Base-by-base conservation (phyloP, 2,797 vertebrate genomes). In the Chelidonichthys spinosus region DNA sequence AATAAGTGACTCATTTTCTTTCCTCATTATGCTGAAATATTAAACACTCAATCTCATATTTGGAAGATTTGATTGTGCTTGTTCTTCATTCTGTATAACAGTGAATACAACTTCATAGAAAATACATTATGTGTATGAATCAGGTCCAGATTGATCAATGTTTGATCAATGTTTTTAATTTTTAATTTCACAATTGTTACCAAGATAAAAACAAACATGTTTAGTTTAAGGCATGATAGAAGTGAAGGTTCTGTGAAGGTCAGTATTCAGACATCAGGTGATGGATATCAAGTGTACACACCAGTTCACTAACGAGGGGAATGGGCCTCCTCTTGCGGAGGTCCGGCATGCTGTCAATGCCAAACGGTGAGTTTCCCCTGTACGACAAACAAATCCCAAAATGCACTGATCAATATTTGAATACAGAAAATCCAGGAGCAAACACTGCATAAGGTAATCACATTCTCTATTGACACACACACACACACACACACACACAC, bases 271-370 rank as follows among this genome's bases (percentile, higher is more conserved):
- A 71, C 72, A 59, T 65, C 25, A 61, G 14, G 7, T 50, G 42
- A 25, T 18, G 53, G 17, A 35, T 17, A 55, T 33, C 7, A 59
- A 61, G 11, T 55, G 42, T 7, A 93, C 98, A 96, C 87, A 99
- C 98, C 97, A 99, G 88, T 86, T 99, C 97, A 87, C 97, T 98
- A 90, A 99, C 97, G 78, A 99, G 95, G 0, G 97, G 97, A 72
- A 98, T 94, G 7, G 96, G 96, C 78, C 96, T 97, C 92, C 95
- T 97, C 91, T 96, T 97, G 59, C 95, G 95, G 63, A 99, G 95
- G 85, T 98, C 97, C 0, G 98, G 97, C 96, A 97, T 98, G 91
- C 97, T 99, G 84, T 99, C 98, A 0, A 99, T 99, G 61, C 98
- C 98, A 83, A 98, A 99, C 5, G 97, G 95, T 36, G 95, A 91